Conservation (phyloP, 1,140 invertebrate genomes). For the Sycophila sp. region DNA sequence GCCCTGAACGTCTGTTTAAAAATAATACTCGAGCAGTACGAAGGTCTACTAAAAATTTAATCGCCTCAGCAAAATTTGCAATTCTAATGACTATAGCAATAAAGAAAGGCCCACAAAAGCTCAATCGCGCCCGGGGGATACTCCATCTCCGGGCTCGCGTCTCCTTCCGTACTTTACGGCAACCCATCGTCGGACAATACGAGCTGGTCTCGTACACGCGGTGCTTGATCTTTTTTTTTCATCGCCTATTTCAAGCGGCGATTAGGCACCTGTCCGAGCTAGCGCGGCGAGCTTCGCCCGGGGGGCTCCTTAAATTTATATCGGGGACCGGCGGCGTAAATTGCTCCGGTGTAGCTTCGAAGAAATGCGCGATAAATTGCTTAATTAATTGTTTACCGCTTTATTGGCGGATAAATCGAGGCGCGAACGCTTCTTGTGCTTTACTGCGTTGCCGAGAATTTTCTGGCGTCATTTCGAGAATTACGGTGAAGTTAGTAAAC, state of each 20-base stretch:
- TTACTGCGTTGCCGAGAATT: too few relatives aligned
- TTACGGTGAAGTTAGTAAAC: too few relatives aligned
- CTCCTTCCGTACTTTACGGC: neutral
- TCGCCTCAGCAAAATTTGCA: neutral
- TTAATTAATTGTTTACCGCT: constrained; percentile 31
- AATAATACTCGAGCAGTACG: too few relatives aligned
- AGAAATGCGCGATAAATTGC: constrained; percentile 26
- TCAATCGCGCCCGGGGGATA: neutral
- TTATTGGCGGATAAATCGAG: too few relatives aligned
- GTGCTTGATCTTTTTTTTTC: neutral
- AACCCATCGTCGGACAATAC: too few relatives aligned
- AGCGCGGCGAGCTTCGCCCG: neutral
- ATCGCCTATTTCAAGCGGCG: neutral
- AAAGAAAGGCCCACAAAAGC: neutral
- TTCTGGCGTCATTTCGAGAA: too few relatives aligned
- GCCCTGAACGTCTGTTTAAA: too few relatives aligned
- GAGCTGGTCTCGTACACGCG: neutral
- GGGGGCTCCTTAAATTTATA: neutral
- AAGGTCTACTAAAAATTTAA: neutral
- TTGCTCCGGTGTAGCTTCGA: neutral
- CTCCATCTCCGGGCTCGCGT: neutral
- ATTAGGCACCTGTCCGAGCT: constrained; percentile 15
- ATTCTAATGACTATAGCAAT: neutral
- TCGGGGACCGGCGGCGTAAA: neutral
- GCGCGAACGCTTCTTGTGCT: too few relatives aligned